Conservation (phyloP, 1,140 invertebrate species). For the Helicoverpa zea region DNA sequence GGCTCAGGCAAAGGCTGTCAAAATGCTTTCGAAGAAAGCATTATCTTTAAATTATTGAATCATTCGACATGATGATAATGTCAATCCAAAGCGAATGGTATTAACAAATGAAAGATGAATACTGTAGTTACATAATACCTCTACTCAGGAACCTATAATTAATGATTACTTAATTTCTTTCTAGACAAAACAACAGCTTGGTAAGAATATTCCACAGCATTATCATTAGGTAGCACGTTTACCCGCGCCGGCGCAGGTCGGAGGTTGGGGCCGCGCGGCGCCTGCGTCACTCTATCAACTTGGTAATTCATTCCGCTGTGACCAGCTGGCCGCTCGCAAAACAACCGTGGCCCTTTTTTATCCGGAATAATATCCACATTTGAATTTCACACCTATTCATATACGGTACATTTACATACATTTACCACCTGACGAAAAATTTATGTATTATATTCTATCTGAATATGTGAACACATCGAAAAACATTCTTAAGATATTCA, state of each 20-base stretch:
- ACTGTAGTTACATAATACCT: no score
- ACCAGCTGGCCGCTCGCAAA: constrained; percentile 63
- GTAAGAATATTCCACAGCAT: neutral
- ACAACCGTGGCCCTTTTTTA: constrained; percentile 54
- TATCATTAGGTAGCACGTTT: constrained; percentile 25
- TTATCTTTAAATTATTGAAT: no score
- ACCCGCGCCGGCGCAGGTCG: constrained; percentile 62
- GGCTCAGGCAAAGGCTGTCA: no score
- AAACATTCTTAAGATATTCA: constrained; percentile 22
- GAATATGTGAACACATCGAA: constrained; percentile 4
- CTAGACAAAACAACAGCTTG: constrained; percentile 7
- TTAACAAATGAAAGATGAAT: no score
- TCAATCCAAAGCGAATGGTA: no score
- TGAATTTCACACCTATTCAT: constrained; percentile 36
- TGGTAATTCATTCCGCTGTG: constrained; percentile 63
- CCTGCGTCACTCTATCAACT: constrained; percentile 64
- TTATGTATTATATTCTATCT: constrained; percentile 35
- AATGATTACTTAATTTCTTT: neutral
- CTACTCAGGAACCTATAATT: neutral
- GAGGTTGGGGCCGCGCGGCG: constrained; percentile 61
- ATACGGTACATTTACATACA: constrained; percentile 37
- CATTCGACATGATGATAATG: no score
- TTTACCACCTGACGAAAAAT: constrained; percentile 44
- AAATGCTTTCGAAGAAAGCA: no score
- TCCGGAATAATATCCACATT: constrained; percentile 26